Evolutionary conservation across 1,140 invertebrate species (phyloP).

Genomic region (Armadillidium nasatum): DNA sequence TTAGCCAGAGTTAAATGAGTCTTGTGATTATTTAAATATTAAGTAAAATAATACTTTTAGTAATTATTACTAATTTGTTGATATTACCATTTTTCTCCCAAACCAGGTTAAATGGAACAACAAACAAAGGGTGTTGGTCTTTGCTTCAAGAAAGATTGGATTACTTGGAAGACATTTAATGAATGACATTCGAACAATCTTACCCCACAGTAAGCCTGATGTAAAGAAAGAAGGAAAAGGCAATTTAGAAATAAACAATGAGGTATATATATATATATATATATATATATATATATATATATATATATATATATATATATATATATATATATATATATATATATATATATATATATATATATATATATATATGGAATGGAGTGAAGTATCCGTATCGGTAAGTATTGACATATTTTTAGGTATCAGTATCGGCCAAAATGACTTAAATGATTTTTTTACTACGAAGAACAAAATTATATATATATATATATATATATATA

Average conservation of each 20-base stretch:
- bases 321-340: not conserved
- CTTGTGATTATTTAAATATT: too few species aligned
- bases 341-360: not conserved
- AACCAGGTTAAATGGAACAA: slow-evolving; percentile 70
- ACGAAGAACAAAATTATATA: too few species aligned
- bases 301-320: not conserved
- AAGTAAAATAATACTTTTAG: too few species aligned
- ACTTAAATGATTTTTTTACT: too few species aligned
- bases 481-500: too few species aligned
- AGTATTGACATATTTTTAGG: too few species aligned
- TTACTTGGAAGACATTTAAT: slow-evolving; percentile 88
- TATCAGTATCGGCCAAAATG: too few species aligned
- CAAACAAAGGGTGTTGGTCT: slow-evolving; percentile 83
- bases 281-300: not conserved
- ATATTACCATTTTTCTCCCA: not conserved
- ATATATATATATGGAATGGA: too few species aligned
- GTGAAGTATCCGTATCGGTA: too few species aligned
- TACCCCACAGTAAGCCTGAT: slow-evolving; percentile 92
- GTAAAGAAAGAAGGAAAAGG: slow-evolving; percentile 65
- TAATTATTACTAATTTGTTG: too few species aligned
- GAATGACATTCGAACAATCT: slow-evolving; percentile 83
- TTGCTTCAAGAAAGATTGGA: slow-evolving; percentile 85
- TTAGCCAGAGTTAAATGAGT: too few species aligned
- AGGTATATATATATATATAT: slow-evolving; percentile 51
- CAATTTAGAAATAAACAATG: slow-evolving; percentile 59